A percentile compares a stretch with the other conserved stretches of the same genome.
phyloP scores from a whole-genome alignment of 1,140 invertebrate genomes.

The Drosophila sucinea region DNA sequence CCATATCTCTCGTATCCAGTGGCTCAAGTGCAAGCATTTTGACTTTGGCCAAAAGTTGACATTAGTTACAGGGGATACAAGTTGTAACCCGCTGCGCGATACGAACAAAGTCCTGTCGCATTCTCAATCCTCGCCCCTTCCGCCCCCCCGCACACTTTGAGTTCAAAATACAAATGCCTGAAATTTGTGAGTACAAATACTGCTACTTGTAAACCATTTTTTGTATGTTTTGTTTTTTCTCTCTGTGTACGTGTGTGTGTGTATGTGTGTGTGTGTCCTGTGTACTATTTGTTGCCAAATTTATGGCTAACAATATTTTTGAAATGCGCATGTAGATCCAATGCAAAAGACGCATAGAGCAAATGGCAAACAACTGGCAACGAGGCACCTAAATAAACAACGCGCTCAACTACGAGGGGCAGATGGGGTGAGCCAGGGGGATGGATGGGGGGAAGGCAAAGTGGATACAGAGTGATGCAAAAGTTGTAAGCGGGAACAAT shows the following conservation, averaged over 20 bases:
- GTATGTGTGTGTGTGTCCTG: neutral
- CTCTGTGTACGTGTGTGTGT: neutral
- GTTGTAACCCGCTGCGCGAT: constrained; percentile 25
- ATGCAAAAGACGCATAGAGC: constrained; percentile 41
- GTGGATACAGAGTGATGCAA: constrained; percentile 15
- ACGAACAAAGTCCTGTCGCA: constrained; percentile 44
- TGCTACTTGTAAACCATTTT: constrained; percentile 31
- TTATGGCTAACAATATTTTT: constrained; percentile 77
- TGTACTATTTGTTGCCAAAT: constrained; percentile 65
- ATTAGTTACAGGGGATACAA: constrained; percentile 46
- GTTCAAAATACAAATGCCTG: constrained; percentile 57
- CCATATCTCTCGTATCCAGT: constrained; percentile 10
- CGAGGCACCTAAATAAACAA: constrained; percentile 71
- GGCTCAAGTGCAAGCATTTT: constrained; percentile 50
- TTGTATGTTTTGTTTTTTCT: constrained; percentile 1
- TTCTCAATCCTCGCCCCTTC: neutral
- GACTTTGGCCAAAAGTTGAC: constrained; percentile 50
- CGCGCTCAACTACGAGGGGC: constrained; percentile 14
- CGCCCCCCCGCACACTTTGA: neutral
- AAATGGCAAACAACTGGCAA: constrained; percentile 72
- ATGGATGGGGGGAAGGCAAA: neutral
- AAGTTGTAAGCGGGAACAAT: constrained; percentile 43
- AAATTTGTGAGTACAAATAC: constrained; percentile 64
- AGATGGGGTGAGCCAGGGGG: neutral
- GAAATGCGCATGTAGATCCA: constrained; percentile 38